phyloP scores from a whole-genome alignment of 2,888 invertebrate genomes.

The Entomobrya proxima region DNA sequence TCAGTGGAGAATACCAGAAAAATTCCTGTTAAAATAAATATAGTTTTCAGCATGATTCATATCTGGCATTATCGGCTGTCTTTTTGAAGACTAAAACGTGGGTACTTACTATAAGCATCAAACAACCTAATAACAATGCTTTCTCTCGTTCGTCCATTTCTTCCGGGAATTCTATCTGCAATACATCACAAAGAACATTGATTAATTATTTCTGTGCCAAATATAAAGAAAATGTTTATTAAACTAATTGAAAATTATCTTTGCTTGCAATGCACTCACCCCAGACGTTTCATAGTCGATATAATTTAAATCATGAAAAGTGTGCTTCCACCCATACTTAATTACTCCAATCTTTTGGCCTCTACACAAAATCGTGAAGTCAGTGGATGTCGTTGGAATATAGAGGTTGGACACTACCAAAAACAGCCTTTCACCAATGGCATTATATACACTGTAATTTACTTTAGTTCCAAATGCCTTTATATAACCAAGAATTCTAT shows the following conservation, averaged over 20 bases:
- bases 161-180: constrained; percentile 34
- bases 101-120: constrained; percentile 41
- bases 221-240: too few species aligned
- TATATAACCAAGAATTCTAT: constrained; percentile 28
- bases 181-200: background rate
- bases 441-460: constrained; percentile 55
- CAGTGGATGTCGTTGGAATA: constrained; percentile 2
- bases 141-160: constrained; percentile 50
- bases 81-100: too few species aligned
- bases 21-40: too few species aligned
- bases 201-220: background rate
- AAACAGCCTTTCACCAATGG: constrained; percentile 43
- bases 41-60: too few species aligned
- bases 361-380: constrained; percentile 28
- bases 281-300: constrained; percentile 54
- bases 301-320: constrained; percentile 19
- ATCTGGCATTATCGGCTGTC: too few species aligned
- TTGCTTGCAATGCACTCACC: too few species aligned
- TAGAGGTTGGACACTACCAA: constrained; percentile 41
- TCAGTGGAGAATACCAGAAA: constrained; percentile 15
- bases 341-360: constrained; percentile 43
- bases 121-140: constrained; percentile 31
- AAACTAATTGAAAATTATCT: too few species aligned
- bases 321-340: constrained; percentile 49
- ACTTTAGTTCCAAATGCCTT: constrained; percentile 43